Percentiles rank a stretch among this genome's conserved stretches.
Evolutionary conservation across 2,113 vertebrate species (phyloP).

Genomic region (Corythaeola cristata): DNA sequence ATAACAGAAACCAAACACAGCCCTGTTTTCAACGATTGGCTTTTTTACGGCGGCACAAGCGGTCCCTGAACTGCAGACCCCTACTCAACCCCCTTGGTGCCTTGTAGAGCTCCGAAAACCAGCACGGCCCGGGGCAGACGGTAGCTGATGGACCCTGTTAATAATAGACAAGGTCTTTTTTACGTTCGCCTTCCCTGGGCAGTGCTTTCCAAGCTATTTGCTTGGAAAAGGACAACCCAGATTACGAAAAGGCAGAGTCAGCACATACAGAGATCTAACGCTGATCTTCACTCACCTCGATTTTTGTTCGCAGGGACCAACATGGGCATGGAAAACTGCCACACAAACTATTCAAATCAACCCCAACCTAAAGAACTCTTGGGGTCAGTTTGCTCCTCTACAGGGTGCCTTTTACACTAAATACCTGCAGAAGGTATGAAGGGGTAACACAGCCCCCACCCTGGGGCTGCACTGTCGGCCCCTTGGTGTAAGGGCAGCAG

Average conservation of each 20-base stretch:
- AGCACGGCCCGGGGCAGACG: not conserved
- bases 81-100: accelerated
- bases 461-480: not conserved
- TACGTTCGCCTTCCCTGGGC: not conserved
- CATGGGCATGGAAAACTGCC: not conserved
- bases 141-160: not conserved
- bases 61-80: not conserved
- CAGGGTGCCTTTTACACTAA: not conserved
- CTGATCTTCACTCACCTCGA: not conserved
- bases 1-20: not conserved
- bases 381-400: not conserved
- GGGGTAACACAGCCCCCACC: not conserved
- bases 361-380: not conserved
- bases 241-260: not conserved
- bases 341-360: not conserved
- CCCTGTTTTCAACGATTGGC: accelerated
- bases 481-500: not conserved
- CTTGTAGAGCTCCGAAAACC: not conserved
- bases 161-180: not conserved
- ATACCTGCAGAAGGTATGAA: not conserved
- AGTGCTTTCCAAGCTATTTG: not conserved
- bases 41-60: not conserved
- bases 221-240: not conserved
- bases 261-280: not conserved
- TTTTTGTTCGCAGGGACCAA: not conserved